phyloP scores from a whole-genome alignment of 2,113 vertebrate species.

The Hydrochoerus hydrochaeris region DNA sequence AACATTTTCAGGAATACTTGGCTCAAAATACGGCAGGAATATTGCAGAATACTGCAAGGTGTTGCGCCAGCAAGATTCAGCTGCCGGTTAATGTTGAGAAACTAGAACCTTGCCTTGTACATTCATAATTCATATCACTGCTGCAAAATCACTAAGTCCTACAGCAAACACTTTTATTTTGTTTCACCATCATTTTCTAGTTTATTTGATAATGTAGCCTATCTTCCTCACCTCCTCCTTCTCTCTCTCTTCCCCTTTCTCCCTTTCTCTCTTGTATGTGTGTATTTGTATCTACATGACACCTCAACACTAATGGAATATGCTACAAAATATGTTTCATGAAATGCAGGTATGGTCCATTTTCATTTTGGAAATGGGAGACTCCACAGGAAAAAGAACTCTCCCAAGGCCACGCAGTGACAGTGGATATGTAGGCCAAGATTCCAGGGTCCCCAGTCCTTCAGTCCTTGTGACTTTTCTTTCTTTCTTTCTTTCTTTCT shows the following conservation, averaged over 20 bases:
- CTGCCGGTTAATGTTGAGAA: background rate
- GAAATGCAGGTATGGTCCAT: background rate
- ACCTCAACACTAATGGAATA: background rate
- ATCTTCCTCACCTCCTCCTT: background rate
- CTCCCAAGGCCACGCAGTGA: background rate
- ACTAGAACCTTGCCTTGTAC: background rate
- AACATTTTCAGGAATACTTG: conserved; percentile 30
- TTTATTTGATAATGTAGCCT: background rate
- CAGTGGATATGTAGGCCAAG: background rate
- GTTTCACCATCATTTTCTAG: background rate
- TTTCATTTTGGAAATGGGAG: conserved; percentile 6
- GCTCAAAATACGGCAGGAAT: background rate
- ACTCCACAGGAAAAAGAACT: background rate
- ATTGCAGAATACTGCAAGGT: background rate
- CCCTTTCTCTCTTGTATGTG: background rate
- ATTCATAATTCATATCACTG: background rate
- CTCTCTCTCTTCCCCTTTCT: background rate
- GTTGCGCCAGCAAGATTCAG: background rate
- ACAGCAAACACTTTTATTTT: background rate
- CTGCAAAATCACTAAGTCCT: background rate
- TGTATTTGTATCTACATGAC: background rate
- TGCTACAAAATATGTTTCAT: background rate
- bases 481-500: too few relatives aligned
- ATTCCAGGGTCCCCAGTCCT: background rate
- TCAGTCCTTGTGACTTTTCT: background rate